phyloP scores from a whole-genome alignment of 2,797 vertebrate species.

The Sternarchorhynchus goeldii region DNA sequence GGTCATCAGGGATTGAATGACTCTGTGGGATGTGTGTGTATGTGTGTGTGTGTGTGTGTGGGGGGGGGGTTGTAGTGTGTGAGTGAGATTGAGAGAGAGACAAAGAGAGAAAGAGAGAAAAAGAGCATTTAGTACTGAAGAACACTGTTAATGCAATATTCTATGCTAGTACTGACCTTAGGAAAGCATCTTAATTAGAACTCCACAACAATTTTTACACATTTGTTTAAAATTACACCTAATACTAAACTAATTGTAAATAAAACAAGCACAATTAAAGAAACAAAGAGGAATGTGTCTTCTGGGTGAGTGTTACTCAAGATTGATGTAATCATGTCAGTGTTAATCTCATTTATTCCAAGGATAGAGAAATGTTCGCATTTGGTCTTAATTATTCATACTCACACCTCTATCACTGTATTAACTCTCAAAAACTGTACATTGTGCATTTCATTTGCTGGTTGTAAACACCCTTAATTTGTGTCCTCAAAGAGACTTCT shows the following conservation, averaged over 20 bases:
- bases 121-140: background rate
- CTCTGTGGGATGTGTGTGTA: constrained; percentile 12
- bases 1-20: constrained; percentile 60
- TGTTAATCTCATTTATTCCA: background rate
- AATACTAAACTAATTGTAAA: too few relatives aligned
- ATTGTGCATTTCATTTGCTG: too few relatives aligned
- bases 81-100: background rate
- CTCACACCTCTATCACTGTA: too few relatives aligned
- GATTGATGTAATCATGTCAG: background rate
- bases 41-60: constrained; percentile 13
- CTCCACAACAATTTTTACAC: too few relatives aligned
- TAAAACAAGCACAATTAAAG: too few relatives aligned
- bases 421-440: too few relatives aligned
- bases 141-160: background rate
- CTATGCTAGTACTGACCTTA: background rate
- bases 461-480: constrained; percentile 3
- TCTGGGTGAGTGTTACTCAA: background rate
- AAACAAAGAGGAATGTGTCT: background rate
- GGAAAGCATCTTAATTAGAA: background rate
- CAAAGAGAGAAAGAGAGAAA: constrained; percentile 12
- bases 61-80: background rate
- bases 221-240: too few relatives aligned
- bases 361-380: too few relatives aligned
- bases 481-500: background rate
- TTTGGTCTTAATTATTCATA: background rate